phyloP scores from a whole-genome alignment of 2,888 invertebrate species.

The Catonia carolina region DNA sequence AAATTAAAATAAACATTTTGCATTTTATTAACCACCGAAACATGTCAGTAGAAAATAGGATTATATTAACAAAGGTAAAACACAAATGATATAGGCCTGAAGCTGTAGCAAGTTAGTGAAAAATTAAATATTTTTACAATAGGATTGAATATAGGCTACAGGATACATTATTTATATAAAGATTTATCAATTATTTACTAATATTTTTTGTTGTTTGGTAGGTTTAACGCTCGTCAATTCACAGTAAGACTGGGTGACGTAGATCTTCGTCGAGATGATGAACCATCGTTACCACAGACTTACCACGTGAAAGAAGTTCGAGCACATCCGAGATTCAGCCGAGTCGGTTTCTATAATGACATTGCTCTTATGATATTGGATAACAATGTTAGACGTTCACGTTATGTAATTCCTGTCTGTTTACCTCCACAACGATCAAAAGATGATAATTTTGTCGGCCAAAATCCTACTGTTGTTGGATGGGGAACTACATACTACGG shows the following conservation, averaged over 20 bases:
- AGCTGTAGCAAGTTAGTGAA: too few relatives aligned
- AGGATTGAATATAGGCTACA: too few relatives aligned
- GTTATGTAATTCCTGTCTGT: slow-evolving; percentile 83
- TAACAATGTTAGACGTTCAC: slow-evolving; percentile 67
- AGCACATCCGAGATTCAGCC: slow-evolving; percentile 77
- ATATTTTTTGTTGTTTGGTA: too few relatives aligned
- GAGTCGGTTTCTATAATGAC: slow-evolving; percentile 92
- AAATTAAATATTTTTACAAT: too few relatives aligned
- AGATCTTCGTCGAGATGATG: slow-evolving; percentile 74
- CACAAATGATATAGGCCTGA: too few relatives aligned
- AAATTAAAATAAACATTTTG: too few relatives aligned
- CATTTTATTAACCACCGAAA: too few relatives aligned
- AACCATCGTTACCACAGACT: slow-evolving; percentile 76
- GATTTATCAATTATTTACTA: too few relatives aligned
- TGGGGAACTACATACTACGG: slow-evolving; percentile 89
- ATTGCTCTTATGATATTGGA: slow-evolving; percentile 76
- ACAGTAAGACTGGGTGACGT: slow-evolving; percentile 84
- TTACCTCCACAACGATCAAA: slow-evolving; percentile 53
- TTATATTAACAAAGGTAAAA: too few relatives aligned
- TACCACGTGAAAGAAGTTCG: slow-evolving; percentile 68
- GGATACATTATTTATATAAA: too few relatives aligned
- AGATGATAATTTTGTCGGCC: slow-evolving; percentile 60
- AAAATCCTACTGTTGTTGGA: slow-evolving; percentile 79
- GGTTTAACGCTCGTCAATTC: slow-evolving; percentile 82
- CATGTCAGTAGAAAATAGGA: too few relatives aligned